Percentiles rank a stretch among this genome's conserved stretches.
These are phyloP conservation scores for Rhagonycha fulva DNA, from an alignment of 2,888 invertebrate species.

Conservation along the genomic window DNA sequence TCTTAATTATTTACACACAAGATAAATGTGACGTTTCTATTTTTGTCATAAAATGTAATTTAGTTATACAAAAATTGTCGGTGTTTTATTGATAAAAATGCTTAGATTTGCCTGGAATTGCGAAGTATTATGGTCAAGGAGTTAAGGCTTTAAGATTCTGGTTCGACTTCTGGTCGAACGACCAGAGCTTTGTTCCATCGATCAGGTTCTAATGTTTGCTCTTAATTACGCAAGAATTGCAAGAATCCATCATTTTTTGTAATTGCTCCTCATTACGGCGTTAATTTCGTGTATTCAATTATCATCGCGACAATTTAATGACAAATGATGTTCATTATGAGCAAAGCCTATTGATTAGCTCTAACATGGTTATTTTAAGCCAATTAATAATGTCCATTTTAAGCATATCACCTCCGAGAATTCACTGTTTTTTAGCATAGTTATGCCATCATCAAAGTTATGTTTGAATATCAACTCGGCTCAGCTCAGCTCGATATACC, in stretches of 20 bases:
- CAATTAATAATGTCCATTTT: neutral
- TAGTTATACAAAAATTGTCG: neutral
- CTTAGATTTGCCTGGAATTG: no score
- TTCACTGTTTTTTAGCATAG: neutral
- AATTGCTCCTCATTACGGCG: neutral
- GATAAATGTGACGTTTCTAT: constrained; percentile 15
- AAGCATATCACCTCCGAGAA: neutral
- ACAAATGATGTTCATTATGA: neutral
- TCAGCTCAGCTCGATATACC: neutral
- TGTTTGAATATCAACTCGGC: neutral
- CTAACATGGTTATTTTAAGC: neutral
- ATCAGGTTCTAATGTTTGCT: no score
- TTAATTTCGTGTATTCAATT: neutral
- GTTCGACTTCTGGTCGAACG: no score
- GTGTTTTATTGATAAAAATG: neutral
- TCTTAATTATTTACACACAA: constrained; percentile 25
- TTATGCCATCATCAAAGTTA: neutral
- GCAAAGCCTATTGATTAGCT: neutral
- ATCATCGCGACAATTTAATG: neutral
- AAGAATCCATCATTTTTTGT: neutral
- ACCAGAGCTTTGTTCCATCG: no score
- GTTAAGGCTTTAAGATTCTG: no score
- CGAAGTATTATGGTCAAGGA: no score
- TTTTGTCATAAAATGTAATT: neutral
- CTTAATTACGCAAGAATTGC: neutral